Conservation (phyloP, 2,797 vertebrate genomes). For the Botia kubotai region DNA sequence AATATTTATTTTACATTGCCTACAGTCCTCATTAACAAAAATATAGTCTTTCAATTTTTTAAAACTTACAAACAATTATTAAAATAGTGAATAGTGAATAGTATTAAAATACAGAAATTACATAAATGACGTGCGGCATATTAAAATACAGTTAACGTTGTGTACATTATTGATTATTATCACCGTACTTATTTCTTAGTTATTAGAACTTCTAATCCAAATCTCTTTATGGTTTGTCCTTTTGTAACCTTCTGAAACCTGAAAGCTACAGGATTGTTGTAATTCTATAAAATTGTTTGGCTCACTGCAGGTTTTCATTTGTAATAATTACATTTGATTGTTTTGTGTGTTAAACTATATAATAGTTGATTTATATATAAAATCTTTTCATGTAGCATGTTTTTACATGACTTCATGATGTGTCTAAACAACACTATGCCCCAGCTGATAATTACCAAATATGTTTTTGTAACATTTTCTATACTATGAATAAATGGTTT, state of each 20-base stretch:
- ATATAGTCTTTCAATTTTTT: too few relatives aligned
- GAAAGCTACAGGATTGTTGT: conserved; percentile 38
- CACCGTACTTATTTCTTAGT: conserved; percentile 12
- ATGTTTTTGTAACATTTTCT: background rate
- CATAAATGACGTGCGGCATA: too few relatives aligned
- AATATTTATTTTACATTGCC: background rate
- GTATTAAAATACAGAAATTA: too few relatives aligned
- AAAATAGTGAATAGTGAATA: too few relatives aligned
- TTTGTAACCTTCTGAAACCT: too few relatives aligned
- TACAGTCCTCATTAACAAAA: background rate
- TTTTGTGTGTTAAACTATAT: conserved; percentile 13
- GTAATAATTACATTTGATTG: background rate
- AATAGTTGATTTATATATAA: background rate
- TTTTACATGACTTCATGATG: background rate
- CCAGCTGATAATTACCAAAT: background rate
- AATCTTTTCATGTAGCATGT: background rate
- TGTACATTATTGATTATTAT: conserved; percentile 11
- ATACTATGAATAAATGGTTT: too few relatives aligned
- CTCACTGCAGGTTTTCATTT: conserved; percentile 2
- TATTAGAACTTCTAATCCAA: conserved; percentile 13
- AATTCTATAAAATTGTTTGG: conserved; percentile 33
- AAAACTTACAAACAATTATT: too few relatives aligned
- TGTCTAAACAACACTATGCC: background rate
- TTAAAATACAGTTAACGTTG: background rate
- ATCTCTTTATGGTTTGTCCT: conserved; percentile 25